Percentiles rank a stretch among this genome's conserved stretches.
Conservation (phyloP, 2,797 vertebrate genomes). For the Argentina silus region DNA sequence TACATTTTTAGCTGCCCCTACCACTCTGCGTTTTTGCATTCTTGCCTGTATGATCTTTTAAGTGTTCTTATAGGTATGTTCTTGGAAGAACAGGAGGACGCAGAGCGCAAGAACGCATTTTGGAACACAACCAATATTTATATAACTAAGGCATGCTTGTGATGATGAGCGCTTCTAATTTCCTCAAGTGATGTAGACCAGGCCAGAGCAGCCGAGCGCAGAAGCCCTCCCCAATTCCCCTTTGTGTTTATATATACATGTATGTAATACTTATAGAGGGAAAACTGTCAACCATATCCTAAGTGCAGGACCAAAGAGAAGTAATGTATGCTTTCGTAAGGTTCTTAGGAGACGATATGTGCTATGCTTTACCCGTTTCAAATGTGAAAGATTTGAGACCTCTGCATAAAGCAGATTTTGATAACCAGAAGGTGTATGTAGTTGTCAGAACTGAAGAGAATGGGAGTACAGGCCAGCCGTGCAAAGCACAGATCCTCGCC, state of each 20-base stretch:
- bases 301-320: slow-evolving; percentile 79
- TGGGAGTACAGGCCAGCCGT: slow-evolving; percentile 85
- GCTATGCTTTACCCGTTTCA: slow-evolving; percentile 91
- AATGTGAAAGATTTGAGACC: slow-evolving; percentile 93
- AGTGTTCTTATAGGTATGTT: no score
- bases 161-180: slow-evolving; percentile 60
- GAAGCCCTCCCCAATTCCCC: slow-evolving; percentile 73
- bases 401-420: slow-evolving; percentile 93
- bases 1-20: no score
- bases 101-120: no score
- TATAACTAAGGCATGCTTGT: slow-evolving; percentile 84
- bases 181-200: slow-evolving; percentile 79
- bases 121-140: no score
- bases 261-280: slow-evolving; percentile 81
- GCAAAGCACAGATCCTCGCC: slow-evolving; percentile 95
- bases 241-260: slow-evolving; percentile 76
- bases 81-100: no score
- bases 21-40: no score
- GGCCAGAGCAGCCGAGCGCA: slow-evolving; percentile 89
- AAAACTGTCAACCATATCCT: slow-evolving; percentile 80
- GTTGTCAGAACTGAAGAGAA: slow-evolving; percentile 89
- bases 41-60: no score
- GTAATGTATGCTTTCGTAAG: slow-evolving; percentile 97
- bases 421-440: slow-evolving; percentile 97
- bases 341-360: slow-evolving; percentile 97